Evolutionary conservation across 1,140 invertebrate genomes (phyloP), one percentile per base, ranked within the genome.

Genomic region (Zaprionus camerounensis): DNA sequence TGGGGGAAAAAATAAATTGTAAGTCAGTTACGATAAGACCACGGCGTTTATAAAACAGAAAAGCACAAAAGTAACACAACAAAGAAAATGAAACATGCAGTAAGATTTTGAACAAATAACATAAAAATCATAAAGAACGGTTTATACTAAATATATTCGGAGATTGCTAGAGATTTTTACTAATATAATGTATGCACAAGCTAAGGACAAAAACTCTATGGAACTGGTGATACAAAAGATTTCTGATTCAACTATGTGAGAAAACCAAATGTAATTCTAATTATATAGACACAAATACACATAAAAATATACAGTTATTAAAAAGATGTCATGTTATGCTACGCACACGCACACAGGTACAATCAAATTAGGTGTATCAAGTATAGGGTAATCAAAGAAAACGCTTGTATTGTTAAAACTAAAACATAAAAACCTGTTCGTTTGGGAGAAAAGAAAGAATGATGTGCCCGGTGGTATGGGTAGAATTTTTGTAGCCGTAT

Each of bases 391-490:
- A 55, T n/a, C 1, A 20, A 53, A 61, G 13, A 28, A 28, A 72
- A 59, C 24, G 24, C 15, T 38, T 59, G 5, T 65, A 64, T 51
- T 51, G 36, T 73, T 84, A 85, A 64, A 79, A 73, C 81, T 84
- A 76, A 76, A 88, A 79, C 62, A 88, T 84, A 87, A 87, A 90
- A 92, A 98, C 97, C 96, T 97, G 95, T 99, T 99, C 34, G 95
- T 98, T 92, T 96, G 96, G 81, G 97, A 97, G 94, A 99, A 98
- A 93, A 99, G 94, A 95, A 99, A 99, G 94, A 99, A 98, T 82
- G 98, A 98, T 92, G 96, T 96, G 91, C 96, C 97, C 92, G 96
- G 96, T 78, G 99, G 99, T 93, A 99, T 99, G 64, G 98, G 98
- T 93, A 97, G 96, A 92, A 96, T 96, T 94, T 98, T 96, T 76